A percentile compares a stretch with the other conserved stretches of the same genome.
These are phyloP conservation scores for Erebia epiphron DNA, from an alignment of 2,888 invertebrate species.

Conservation along the genomic window DNA sequence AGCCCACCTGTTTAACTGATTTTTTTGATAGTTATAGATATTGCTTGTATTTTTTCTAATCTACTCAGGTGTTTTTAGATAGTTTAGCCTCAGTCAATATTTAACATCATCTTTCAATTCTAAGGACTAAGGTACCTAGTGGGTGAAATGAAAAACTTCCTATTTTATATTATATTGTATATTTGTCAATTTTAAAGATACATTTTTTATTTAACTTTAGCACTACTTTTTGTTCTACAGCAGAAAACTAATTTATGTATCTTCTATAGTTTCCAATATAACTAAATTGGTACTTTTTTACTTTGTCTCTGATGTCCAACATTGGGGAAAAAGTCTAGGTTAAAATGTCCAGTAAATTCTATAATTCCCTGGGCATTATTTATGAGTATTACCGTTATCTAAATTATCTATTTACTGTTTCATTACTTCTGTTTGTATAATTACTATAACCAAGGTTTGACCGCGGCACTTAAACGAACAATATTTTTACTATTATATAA, in stretches of 20 bases:
- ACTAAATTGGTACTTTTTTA: conserved; percentile 41
- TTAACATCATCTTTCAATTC: no score
- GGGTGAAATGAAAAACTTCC: conserved; percentile 22
- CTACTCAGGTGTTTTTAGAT: not conserved
- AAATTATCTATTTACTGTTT: conserved; percentile 39
- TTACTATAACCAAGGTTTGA: conserved; percentile 34
- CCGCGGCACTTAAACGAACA: conserved; percentile 26
- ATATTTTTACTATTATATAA: conserved; percentile 35
- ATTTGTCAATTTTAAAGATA: conserved; percentile 74
- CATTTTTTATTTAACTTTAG: conserved; percentile 63
- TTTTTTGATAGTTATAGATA: no score
- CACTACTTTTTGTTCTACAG: conserved; percentile 69
- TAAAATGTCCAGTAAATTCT: conserved; percentile 26
- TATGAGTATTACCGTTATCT: conserved; percentile 38
- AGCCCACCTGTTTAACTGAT: no score
- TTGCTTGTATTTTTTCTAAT: no score
- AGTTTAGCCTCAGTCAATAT: not conserved
- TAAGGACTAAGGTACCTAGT: no score
- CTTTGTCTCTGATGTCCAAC: conserved; percentile 7
- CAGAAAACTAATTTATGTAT: conserved; percentile 53
- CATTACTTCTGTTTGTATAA: conserved; percentile 23
- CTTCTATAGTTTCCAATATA: conserved; percentile 51
- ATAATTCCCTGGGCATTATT: conserved; percentile 35
- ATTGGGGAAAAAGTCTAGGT: conserved; percentile 17
- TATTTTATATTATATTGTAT: conserved; percentile 58